Evolutionary conservation across 2,888 invertebrate genomes (phyloP), one percentile per base, ranked within the genome.

Genomic region (Lagria hirta): DNA sequence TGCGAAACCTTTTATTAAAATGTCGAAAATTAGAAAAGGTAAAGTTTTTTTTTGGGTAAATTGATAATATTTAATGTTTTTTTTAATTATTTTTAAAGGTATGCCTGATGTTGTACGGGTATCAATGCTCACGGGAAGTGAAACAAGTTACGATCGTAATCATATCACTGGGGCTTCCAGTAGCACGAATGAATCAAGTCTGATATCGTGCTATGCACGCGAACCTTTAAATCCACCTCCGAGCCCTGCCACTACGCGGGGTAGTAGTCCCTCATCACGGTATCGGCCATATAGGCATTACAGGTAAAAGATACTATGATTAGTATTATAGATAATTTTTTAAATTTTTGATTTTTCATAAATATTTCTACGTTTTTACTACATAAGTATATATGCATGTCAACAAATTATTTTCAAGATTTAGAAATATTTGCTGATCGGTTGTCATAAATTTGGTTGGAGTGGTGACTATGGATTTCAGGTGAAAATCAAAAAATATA

Each of bases 161-260:
- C 76, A 78, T 54, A 74, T 80, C 42, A 81, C 73, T 47, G 78
- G 78, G 54, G 77, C 78, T 12, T 86, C 86, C 0, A 83, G 84
- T 58, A 85, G 82, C 54, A 84, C 81, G 12, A 80, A 83, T 54
- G 80, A 78, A 53, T 83, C 74, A 16, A 65, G 65, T 45, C 47
- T 60, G 4, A n/a, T n/a, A n/a, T 72, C 72, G 2, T 74, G 77
- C 34, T 90, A 90, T 72, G 90, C 93, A n/a, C 79, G 84, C 40
- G 88, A 88, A 64, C 87, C 88, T 1, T 77, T 91, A 20, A 94
- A 94, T 74, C 94, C 94, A 20, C 94, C 94, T 8, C 93, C 93
- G 2, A 87, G 86, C 67, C 94, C 94, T 1, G 91, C 92, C 7
- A 84, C 86, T 1, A 78, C 77, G 3, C 53, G 73, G 40, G 70